Evolutionary conservation across 2,888 invertebrate genomes (phyloP), one percentile per base, ranked within the genome.

Genomic region (Spatulosminthurus flaviceps): DNA sequence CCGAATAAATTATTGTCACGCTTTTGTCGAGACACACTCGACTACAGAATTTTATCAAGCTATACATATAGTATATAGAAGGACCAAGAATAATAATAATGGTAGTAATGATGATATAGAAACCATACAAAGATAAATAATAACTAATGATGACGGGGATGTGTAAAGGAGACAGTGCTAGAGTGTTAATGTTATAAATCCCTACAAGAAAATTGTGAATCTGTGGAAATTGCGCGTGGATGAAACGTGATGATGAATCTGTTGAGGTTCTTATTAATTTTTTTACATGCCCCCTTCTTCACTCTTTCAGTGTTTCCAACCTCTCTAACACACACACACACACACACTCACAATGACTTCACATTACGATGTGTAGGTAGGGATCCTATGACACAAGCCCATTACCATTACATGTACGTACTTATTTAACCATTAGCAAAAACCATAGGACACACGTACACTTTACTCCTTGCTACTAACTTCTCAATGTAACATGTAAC

Each of bases 221-320:
- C 51, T 51, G 51, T 51, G 51, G 51, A 51, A 19, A 51, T 51
- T 43, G 73, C 73, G 73, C 73, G 73, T 73, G 73, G 42, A 73
- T 42, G 73, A 60, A 73, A 73, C 73, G 73, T 73, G 73, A 73
- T 73, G 73, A 73, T 73, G 60, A 73, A 73, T 73, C 73, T 73
- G 51, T 73, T 73, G n/a, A 29, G 60, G 73, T 43, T 73, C 73
- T 60, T 73, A 43, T 26, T 26, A 73, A 43, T 73, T 73, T 73
- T 43, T 34, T 70, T 73, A 42, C 28, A 26, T 51, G 60, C 11
- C 73, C 73, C 73, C 43, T 73, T n/a, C 19, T 24, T 26, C 16
- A 13, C 43, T 70, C 41, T 13, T 19, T 51, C 51, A 5, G 51
- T 51, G 51, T 51, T n/a, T n/a, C n/a, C n/a, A n/a, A n/a, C n/a